Conservation (phyloP, 1,140 invertebrate genomes). For the Yoshiicerus persimilis region DNA sequence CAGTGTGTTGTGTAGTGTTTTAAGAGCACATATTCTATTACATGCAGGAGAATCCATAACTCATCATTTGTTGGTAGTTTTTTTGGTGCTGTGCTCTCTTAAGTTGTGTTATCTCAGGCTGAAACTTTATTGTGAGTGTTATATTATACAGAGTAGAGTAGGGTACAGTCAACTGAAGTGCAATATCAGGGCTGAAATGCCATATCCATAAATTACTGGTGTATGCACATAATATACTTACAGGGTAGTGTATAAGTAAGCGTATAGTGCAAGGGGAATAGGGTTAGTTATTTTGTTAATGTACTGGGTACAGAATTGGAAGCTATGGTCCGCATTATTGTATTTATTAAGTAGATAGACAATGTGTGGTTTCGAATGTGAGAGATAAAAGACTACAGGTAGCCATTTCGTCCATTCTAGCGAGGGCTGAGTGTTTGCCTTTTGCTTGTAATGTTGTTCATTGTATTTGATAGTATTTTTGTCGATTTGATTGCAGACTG, state of each 20-base stretch:
- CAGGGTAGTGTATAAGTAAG: not conserved
- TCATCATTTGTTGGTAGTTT: not conserved
- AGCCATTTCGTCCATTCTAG: not conserved
- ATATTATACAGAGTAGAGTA: not conserved
- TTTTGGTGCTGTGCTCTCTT: not conserved
- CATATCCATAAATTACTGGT: not conserved
- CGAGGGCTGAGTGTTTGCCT: not conserved
- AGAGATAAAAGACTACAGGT: slow-evolving; percentile 16
- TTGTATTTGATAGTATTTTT: slow-evolving; percentile 4
- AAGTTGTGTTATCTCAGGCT: not conserved
- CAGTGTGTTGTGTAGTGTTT: not conserved
- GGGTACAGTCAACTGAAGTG: not conserved
- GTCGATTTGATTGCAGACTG: slow-evolving; percentile 62
- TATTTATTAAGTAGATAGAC: not conserved
- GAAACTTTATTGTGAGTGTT: not conserved
- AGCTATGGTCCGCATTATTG: not conserved
- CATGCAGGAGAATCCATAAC: not conserved
- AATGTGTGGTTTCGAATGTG: not conserved
- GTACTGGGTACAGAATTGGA: too few species aligned
- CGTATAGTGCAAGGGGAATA: not conserved
- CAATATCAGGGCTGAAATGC: not conserved
- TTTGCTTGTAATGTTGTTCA: not conserved
- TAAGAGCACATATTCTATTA: not conserved
- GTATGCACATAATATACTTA: not conserved
- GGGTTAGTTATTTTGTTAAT: not conserved